phyloP scores from a whole-genome alignment of 2,797 vertebrate genomes.

The Psittacula echo region DNA sequence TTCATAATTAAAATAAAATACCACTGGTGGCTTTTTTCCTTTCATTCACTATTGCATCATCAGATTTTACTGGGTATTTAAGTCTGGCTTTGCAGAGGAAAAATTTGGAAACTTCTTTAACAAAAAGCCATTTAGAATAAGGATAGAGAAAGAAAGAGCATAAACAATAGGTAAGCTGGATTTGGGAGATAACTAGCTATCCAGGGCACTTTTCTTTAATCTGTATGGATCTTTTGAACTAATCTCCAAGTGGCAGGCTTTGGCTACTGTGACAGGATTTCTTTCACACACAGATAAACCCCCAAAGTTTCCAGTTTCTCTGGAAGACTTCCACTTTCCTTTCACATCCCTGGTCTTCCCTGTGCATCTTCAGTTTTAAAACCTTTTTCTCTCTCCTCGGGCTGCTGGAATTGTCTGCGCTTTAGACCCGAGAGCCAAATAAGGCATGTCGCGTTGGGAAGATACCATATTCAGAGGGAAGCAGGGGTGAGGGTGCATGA shows the following conservation, averaged over 20 bases:
- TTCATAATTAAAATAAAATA: background rate
- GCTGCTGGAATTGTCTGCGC: background rate
- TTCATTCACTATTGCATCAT: background rate
- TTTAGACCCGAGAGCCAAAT: background rate
- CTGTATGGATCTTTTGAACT: slow-evolving; percentile 14
- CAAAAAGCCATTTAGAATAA: background rate
- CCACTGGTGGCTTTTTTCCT: background rate
- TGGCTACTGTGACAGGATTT: background rate
- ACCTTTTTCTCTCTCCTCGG: background rate
- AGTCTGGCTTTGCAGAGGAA: background rate
- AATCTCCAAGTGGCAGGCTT: slow-evolving; percentile 28
- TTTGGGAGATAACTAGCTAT: slow-evolving; percentile 22
- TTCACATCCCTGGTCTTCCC: background rate
- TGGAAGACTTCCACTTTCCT: background rate
- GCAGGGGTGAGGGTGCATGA: slow-evolving; percentile 54
- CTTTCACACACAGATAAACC: background rate
- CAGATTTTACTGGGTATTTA: background rate
- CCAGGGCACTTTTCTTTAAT: slow-evolving; percentile 2
- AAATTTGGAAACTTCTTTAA: background rate
- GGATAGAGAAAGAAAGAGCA: slow-evolving; percentile 5
- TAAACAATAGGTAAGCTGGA: slow-evolving; percentile 29
- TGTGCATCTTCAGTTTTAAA: background rate
- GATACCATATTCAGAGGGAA: slow-evolving; percentile 57
- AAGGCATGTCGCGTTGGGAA: slow-evolving; percentile 39
- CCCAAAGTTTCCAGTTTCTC: background rate